Base-by-base conservation (phyloP, 2,888 invertebrate species). In the Drosophila engyochracea region DNA sequence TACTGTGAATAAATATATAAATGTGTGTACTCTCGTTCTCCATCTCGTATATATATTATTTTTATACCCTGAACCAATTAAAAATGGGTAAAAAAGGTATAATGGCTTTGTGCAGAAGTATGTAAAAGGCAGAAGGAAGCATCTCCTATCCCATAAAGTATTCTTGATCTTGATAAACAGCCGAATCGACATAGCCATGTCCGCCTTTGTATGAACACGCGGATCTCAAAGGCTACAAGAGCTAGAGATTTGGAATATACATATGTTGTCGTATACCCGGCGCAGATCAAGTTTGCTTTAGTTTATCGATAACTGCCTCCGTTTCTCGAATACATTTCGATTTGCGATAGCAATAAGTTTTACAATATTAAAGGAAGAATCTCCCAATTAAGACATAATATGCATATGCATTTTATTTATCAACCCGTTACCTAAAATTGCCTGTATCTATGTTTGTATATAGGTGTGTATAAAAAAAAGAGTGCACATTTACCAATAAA, bases 1-100 rank as follows among this genome's bases (percentile, higher is more conserved):
- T 84, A 74, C 68, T 67, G 64, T 69, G 63, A 62, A 55, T 47
- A 73, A 78, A 59, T 55, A 69, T 37, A 52, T n/a, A 47, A 47
- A 47, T 47, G 14, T 47, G 4, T 22, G 2, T 22, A 22, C 4
- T 16, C 25, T 9, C 47, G 7, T 47, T 16, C 9, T 47, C 2
- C 47, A 16, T 25, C 4, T 47, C 9, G 9, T 47, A 4, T 2
- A 47, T 2, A 9, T 47, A 25, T 25, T 28, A 47, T 16, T 47
- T 25, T 1, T 4, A 47, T 47, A 47, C 22, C 14, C 14, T 14
- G 14, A 14, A 22, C 7, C 47, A 1, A 47, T 22, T 47, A 14
- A 47, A 14, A 47, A 14, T 22, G 14, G 7, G 4, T 14, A 47
- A 14, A 22, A 14, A 0, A 1, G 3, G 7, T 22, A 47, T 7